Base-by-base conservation (phyloP, 2,888 invertebrate genomes). In the Stramonita haemastoma region DNA sequence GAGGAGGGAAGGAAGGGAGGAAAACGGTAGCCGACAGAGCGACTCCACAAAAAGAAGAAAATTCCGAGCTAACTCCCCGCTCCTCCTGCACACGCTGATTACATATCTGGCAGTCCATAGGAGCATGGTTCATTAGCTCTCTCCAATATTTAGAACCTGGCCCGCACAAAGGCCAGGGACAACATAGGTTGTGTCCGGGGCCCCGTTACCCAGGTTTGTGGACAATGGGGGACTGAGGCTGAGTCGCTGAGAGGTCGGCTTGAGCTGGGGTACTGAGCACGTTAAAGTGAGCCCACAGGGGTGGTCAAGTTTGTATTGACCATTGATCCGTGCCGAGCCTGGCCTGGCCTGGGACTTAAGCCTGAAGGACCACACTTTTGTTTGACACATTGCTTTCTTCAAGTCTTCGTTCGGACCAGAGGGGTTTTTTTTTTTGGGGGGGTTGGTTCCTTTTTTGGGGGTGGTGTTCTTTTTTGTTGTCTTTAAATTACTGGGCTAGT, bases 271-370 rank as follows among this genome's bases (percentile, higher is more conserved):
- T 84, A n/a, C 57, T 8, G 46, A 84, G 84, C 84, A 84, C 57
- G 84, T 84, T 84, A 84, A 84, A 84, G 46, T 84, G 57, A 84
- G 84, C 84, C 84, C 46, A 46, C 84, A 84, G 84, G 46, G 26
- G n/a, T 19, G 46, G 15, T 57, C n/a, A 57, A 79, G 84, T 84
- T 84, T 84, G 56, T 57, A 84, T 84, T 84, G 84, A 84, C 57
- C 84, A 29, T 29, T 84, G 84, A 84, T 15, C 57, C 84, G 29
- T 84, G 84, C 1, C 81, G n/a, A n/a, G n/a, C n/a, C n/a, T n/a
- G n/a, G 4, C 46, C 46, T 46, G 46, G 46, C 46, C 8, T 46
- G 34, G 13, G 57, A 19, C 29, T 57, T 57, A 84, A 84, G 57
- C 84, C 84, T 57, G 57, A 84, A n/a, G 56, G 84, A 84, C 84